Evolutionary conservation across 2,113 vertebrate species (phyloP).

Genomic region (Melanerpes formicivorus): DNA sequence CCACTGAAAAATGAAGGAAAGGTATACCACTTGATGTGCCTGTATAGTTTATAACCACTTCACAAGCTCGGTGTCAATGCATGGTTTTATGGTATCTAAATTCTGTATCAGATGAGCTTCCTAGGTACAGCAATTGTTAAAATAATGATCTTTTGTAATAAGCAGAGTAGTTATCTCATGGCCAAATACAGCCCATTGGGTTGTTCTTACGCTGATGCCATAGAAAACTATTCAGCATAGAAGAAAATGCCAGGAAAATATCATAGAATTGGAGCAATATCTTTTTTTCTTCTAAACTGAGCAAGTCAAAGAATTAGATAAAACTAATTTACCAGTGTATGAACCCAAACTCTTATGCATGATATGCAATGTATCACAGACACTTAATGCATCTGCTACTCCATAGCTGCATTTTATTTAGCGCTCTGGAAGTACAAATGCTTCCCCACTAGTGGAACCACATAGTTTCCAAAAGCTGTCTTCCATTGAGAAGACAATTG

Average conservation of each 20-base stretch:
- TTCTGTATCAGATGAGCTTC: neutral
- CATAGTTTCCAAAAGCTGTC: slow-evolving; percentile 80
- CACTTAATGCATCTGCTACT: slow-evolving; percentile 53
- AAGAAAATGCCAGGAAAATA: neutral
- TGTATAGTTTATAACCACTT: neutral
- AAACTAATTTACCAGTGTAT: neutral
- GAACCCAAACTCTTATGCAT: neutral
- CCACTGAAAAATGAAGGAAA: neutral
- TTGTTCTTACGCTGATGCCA: neutral
- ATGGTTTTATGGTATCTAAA: neutral
- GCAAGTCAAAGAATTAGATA: neutral
- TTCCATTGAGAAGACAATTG: slow-evolving; percentile 86
- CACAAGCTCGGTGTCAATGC: neutral
- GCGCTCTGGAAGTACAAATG: slow-evolving; percentile 63
- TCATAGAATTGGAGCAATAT: neutral
- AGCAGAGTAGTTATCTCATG: neutral
- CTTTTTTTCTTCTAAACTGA: neutral
- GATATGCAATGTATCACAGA: neutral
- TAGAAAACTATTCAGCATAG: neutral
- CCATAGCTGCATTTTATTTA: slow-evolving; percentile 59
- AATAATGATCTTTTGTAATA: neutral
- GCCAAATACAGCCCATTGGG: neutral
- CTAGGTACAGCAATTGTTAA: neutral
- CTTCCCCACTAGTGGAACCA: slow-evolving; percentile 69
- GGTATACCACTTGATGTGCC: neutral